phyloP scores from a whole-genome alignment of 2,113 vertebrate species.

The Trichechus manatus region DNA sequence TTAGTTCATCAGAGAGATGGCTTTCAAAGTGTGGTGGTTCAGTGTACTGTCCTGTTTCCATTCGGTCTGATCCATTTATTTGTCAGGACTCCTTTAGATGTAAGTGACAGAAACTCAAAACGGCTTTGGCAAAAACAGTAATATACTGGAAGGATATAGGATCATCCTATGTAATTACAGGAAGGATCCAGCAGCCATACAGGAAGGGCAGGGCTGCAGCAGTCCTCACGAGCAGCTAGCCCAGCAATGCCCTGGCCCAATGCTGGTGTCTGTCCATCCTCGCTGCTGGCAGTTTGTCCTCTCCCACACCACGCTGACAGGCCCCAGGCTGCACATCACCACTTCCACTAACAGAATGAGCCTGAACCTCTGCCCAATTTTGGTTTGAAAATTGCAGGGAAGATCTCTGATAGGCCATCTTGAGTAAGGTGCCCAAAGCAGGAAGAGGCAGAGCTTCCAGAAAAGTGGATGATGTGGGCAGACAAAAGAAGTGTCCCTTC shows the following conservation, averaged over 20 bases:
- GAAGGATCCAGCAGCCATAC: background rate
- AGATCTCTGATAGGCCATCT: background rate
- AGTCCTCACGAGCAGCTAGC: background rate
- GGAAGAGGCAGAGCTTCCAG: background rate
- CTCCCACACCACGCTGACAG: background rate
- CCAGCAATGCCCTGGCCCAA: accelerated
- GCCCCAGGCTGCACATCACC: no score
- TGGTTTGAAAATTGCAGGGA: background rate
- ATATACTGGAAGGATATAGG: background rate
- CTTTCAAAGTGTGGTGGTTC: background rate
- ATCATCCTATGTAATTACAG: background rate
- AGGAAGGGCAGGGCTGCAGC: background rate
- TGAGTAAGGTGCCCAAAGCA: background rate
- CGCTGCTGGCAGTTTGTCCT: accelerated
- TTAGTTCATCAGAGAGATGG: slow-evolving; percentile 12
- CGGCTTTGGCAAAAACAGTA: background rate
- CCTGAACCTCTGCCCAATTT: background rate
- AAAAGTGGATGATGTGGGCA: background rate
- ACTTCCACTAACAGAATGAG: accelerated
- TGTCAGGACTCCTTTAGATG: background rate
- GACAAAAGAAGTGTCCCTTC: background rate
- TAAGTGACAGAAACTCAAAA: slow-evolving; percentile 36
- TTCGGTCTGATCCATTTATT: slow-evolving; percentile 8
- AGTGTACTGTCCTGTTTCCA: background rate
- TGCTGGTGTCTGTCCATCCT: background rate